Evolutionary conservation across 2,888 invertebrate species (phyloP).

Genomic region (Agonopterix heracliana): DNA sequence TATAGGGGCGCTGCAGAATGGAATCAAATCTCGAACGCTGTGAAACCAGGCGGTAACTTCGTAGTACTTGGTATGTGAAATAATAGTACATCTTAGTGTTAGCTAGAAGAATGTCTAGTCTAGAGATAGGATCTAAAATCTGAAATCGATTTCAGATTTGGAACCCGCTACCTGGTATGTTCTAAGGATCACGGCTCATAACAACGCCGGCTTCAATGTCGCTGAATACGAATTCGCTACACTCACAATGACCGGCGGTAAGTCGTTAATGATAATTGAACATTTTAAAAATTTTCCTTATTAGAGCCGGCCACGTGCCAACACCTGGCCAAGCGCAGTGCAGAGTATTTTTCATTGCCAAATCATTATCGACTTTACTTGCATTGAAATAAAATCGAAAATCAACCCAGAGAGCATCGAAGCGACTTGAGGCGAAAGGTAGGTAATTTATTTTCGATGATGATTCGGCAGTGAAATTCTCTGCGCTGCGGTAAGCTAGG

Average conservation of each 20-base stretch:
- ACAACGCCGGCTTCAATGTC: slow-evolving; percentile 96
- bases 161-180: slow-evolving; percentile 97
- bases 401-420: too few relatives aligned
- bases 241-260: slow-evolving; percentile 95
- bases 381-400: too few relatives aligned
- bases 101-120: too few relatives aligned
- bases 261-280: slow-evolving; percentile 31
- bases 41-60: slow-evolving; percentile 93
- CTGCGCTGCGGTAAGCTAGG: too few relatives aligned
- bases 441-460: too few relatives aligned
- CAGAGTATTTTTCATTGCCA: too few relatives aligned
- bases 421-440: too few relatives aligned
- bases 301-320: too few relatives aligned
- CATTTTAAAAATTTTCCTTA: not conserved
- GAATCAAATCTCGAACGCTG: slow-evolving; percentile 96
- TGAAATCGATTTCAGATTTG: slow-evolving; percentile 73
- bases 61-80: slow-evolving; percentile 80
- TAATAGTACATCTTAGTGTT: too few relatives aligned
- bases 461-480: too few relatives aligned
- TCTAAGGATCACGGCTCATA: slow-evolving; percentile 93
- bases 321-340: not conserved
- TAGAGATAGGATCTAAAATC: too few relatives aligned
- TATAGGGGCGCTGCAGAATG: slow-evolving; percentile 88
- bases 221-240: slow-evolving; percentile 98
- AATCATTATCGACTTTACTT: too few relatives aligned